Conservation (phyloP, 2,113 vertebrate species). For the Serilophus lunatus region DNA sequence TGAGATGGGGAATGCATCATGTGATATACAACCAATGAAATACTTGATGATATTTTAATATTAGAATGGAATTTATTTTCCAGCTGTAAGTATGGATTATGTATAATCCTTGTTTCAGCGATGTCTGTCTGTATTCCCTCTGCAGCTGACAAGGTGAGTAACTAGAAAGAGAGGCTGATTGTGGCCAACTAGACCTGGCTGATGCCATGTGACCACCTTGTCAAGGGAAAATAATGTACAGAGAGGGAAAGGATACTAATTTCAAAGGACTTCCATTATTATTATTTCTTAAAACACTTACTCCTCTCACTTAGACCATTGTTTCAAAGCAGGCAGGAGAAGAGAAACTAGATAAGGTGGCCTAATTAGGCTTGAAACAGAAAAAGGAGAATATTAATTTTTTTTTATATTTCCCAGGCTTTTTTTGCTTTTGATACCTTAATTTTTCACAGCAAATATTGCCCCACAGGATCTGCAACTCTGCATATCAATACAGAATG, state of each 20-base stretch:
- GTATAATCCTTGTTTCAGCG: neutral
- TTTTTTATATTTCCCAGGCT: neutral
- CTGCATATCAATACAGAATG: neutral
- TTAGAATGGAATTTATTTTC: neutral
- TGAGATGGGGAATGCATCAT: neutral
- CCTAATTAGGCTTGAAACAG: neutral
- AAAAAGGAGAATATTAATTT: neutral
- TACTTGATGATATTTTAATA: neutral
- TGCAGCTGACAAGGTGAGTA: neutral
- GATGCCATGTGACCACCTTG: neutral
- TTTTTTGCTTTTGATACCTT: neutral
- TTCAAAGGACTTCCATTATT: neutral
- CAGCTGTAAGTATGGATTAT: neutral
- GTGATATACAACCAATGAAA: neutral
- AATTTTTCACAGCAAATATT: neutral
- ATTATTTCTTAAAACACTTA: neutral
- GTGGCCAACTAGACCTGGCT: neutral
- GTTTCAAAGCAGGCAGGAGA: neutral
- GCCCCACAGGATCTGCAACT: neutral
- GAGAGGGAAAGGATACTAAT: neutral
- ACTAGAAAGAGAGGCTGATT: neutral
- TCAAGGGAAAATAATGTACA: neutral
- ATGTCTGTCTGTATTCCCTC: neutral
- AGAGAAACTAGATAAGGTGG: neutral
- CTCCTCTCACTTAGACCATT: neutral